A percentile compares a stretch with the other conserved stretches of the same genome.
phyloP scores from a whole-genome alignment of 2,113 vertebrate genomes.

The Pheucticus melanocephalus region DNA sequence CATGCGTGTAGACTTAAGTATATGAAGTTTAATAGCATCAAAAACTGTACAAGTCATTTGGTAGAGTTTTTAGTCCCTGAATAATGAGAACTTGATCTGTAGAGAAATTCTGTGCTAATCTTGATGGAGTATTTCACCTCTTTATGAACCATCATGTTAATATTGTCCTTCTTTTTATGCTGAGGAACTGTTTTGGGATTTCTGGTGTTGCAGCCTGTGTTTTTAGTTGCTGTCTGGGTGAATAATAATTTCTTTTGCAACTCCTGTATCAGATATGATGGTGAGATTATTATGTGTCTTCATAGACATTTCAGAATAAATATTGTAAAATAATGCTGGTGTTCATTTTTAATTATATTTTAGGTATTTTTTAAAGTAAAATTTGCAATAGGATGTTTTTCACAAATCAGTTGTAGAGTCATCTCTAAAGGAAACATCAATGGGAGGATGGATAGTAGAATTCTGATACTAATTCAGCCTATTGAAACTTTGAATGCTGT shows the following conservation, averaged over 20 bases:
- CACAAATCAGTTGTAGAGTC: not conserved
- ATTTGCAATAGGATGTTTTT: not conserved
- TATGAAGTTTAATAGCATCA: not conserved
- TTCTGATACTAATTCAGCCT: not conserved
- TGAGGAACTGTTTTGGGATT: not conserved
- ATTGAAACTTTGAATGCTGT: not conserved
- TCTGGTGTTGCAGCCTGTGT: not conserved
- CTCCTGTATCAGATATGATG: not conserved
- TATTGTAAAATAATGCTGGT: not conserved
- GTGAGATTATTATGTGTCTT: not conserved
- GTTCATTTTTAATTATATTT: not conserved
- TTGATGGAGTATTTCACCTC: not conserved
- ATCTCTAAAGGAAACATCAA: not conserved
- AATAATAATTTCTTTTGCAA: not conserved
- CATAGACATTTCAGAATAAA: not conserved
- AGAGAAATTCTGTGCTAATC: not conserved
- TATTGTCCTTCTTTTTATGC: not conserved
- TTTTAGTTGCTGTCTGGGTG: not conserved
- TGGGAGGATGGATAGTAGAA: not conserved
- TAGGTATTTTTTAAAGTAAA: not conserved
- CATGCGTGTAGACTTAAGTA: not conserved
- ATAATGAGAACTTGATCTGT: not conserved
- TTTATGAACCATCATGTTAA: not conserved
- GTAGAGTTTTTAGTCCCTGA: not conserved
- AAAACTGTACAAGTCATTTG: not conserved